These are phyloP conservation scores for Onychomys arenicola DNA, from an alignment of 2,797 vertebrate genomes.

Conservation along the genomic window DNA sequence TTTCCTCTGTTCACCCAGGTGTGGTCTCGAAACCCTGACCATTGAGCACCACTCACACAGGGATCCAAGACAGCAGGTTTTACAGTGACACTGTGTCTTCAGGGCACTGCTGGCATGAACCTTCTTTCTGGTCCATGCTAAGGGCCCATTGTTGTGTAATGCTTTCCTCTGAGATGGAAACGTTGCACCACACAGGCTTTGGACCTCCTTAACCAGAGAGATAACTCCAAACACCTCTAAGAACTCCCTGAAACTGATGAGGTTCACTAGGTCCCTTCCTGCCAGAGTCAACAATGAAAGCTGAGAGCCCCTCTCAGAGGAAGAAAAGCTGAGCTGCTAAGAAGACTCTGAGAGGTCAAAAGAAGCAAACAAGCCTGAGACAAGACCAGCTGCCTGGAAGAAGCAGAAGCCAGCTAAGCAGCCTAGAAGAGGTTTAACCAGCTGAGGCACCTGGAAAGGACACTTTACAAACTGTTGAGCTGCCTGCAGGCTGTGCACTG, in stretches of 20 bases:
- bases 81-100: too few species aligned
- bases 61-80: background rate
- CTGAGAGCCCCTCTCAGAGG: background rate
- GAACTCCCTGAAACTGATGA: background rate
- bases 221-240: background rate
- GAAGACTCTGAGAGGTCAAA: background rate
- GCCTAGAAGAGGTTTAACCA: too few species aligned
- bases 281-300: background rate
- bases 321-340: background rate
- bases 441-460: background rate
- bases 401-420: background rate
- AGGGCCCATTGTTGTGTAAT: background rate
- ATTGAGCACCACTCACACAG: background rate
- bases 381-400: background rate
- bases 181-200: background rate
- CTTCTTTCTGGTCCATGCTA: background rate
- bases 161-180: background rate
- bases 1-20: background rate
- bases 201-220: background rate
- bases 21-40: too few species aligned
- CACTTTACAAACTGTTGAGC: background rate
- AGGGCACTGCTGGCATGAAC: background rate
- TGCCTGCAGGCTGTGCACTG: too few species aligned
- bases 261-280: background rate
- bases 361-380: background rate